Evolutionary conservation across 2,797 vertebrate species (phyloP).

Genomic region (Channa striata): DNA sequence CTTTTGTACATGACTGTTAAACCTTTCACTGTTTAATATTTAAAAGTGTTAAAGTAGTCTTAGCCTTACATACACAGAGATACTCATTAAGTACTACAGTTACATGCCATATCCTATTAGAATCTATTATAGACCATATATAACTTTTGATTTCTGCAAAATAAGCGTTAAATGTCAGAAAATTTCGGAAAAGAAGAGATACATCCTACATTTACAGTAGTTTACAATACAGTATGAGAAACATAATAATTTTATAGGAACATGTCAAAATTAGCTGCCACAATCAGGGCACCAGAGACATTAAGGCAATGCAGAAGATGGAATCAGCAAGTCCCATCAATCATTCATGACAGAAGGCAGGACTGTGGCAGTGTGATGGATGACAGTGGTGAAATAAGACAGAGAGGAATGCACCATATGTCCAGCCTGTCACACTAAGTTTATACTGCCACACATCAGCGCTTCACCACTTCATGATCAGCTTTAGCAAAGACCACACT

Average conservation of each 20-base stretch:
- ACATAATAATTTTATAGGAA: conserved; percentile 47
- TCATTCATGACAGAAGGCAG: conserved; percentile 68
- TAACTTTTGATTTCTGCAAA: neutral
- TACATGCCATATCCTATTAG: neutral
- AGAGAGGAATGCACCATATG: conserved; percentile 65
- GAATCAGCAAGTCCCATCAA: conserved; percentile 73
- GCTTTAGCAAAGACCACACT: conserved; percentile 7
- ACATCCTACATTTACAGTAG: neutral
- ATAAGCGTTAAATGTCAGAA: neutral
- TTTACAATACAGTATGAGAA: conserved; percentile 22
- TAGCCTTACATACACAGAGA: too few species aligned
- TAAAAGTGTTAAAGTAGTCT: too few species aligned
- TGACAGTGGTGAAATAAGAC: conserved; percentile 72
- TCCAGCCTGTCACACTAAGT: conserved; percentile 65
- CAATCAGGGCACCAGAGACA: conserved; percentile 58
- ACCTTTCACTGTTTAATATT: too few species aligned
- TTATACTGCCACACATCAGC: conserved; percentile 63
- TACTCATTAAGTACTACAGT: neutral
- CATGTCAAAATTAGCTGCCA: conserved; percentile 66
- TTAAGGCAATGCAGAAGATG: conserved; percentile 56
- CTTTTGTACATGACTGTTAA: too few species aligned
- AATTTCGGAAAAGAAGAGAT: conserved; percentile 1
- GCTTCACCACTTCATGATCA: conserved; percentile 51
- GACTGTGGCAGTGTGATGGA: conserved; percentile 76
- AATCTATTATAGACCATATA: too few species aligned